Evolutionary conservation across 2,888 invertebrate species (phyloP).

Genomic region (Laspeyria flexula): DNA sequence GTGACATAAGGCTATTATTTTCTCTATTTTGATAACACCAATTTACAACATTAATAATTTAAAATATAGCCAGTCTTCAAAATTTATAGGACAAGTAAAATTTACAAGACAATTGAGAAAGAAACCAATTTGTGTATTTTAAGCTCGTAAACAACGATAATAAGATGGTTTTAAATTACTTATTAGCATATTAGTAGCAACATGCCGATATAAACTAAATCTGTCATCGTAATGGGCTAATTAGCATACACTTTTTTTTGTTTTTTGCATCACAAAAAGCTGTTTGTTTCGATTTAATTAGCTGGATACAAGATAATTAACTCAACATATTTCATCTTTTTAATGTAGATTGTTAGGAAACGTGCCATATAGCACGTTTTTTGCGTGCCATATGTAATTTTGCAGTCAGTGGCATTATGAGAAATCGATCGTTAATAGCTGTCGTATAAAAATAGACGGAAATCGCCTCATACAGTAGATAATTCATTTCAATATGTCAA

Average conservation of each 20-base stretch:
- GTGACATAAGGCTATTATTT: too few relatives aligned
- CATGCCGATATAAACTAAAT: background rate
- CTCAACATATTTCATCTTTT: background rate
- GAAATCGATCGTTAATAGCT: too few relatives aligned
- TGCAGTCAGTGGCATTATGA: too few relatives aligned
- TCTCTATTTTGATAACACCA: too few relatives aligned
- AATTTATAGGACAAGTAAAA: background rate
- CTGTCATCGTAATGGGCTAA: conserved; percentile 4
- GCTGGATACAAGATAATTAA: conserved; percentile 15
- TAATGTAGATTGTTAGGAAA: background rate
- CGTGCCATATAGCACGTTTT: background rate
- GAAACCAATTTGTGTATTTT: conserved; percentile 1
- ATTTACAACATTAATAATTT: too few relatives aligned
- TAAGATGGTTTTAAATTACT: conserved; percentile 1
- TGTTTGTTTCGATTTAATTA: conserved; percentile 25
- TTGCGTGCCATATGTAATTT: too few relatives aligned
- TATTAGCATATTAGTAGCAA: conserved; percentile 3
- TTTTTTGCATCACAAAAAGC: conserved; percentile 10
- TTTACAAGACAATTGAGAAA: background rate
- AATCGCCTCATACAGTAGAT: too few relatives aligned
- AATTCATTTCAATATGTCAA: too few relatives aligned
- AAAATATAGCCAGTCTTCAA: background rate
- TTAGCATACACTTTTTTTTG: conserved; percentile 20
- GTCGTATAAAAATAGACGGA: too few relatives aligned
- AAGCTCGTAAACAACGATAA: background rate